phyloP scores from a whole-genome alignment of 2,113 vertebrate genomes.

The Cephalopholis sonnerati region DNA sequence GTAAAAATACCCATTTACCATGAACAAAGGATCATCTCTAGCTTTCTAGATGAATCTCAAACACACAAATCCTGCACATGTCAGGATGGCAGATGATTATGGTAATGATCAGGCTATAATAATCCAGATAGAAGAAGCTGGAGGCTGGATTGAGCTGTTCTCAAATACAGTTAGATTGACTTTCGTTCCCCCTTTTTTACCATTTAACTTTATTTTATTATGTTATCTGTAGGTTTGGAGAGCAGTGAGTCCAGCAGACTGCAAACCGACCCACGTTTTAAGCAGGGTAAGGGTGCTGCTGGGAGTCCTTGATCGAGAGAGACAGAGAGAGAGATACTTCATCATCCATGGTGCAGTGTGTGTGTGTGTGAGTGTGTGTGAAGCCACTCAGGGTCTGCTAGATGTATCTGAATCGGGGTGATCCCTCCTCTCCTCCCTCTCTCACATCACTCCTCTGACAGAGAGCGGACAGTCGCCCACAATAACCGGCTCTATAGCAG shows the following conservation, averaged over 20 bases:
- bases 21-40: slow-evolving; percentile 16
- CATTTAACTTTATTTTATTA: neutral
- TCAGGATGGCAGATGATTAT: slow-evolving; percentile 12
- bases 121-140: neutral
- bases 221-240: neutral
- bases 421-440: slow-evolving; percentile 37
- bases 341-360: slow-evolving; percentile 65
- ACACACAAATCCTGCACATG: neutral
- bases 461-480: slow-evolving; percentile 59
- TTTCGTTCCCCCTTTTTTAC: no score
- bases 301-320: neutral
- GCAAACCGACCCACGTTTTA: neutral
- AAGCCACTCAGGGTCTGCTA: slow-evolving; percentile 34
- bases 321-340: slow-evolving; percentile 31
- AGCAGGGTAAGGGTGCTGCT: neutral
- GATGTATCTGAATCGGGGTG: slow-evolving; percentile 51
- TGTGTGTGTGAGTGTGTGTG: slow-evolving; percentile 30
- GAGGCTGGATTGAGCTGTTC: neutral
- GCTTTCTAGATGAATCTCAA: slow-evolving; percentile 10
- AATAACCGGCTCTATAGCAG: slow-evolving; percentile 45
- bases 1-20: neutral
- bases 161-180: neutral
- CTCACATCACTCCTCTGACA: slow-evolving; percentile 48
- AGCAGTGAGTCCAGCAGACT: neutral
- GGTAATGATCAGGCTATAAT: slow-evolving; percentile 4